phyloP scores from a whole-genome alignment of 2,113 vertebrate genomes.

The Cyprinodon brontotheroides region DNA sequence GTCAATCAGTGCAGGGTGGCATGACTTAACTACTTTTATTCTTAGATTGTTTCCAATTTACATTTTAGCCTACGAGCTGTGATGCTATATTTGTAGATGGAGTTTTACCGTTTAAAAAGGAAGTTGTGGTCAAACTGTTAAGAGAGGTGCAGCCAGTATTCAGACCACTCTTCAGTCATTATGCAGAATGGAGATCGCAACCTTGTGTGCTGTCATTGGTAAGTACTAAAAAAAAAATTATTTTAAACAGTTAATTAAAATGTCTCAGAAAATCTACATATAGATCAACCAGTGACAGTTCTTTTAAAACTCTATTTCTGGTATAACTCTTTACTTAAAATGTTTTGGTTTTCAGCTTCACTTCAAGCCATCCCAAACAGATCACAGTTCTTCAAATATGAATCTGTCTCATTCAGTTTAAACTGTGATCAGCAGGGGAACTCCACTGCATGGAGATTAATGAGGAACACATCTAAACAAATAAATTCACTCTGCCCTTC shows the following conservation, averaged over 20 bases:
- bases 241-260: not conserved
- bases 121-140: slow-evolving; percentile 6
- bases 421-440: not conserved
- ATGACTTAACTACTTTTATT: not conserved
- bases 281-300: not conserved
- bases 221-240: not conserved
- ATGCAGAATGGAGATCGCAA: slow-evolving; percentile 3
- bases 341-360: not conserved
- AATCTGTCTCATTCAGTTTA: not conserved
- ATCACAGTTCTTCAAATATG: slow-evolving; percentile 38
- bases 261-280: not conserved
- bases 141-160: not conserved
- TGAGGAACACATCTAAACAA: slow-evolving; percentile 9
- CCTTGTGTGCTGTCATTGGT: slow-evolving; percentile 14
- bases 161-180: not conserved
- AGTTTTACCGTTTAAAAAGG: not conserved
- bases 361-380: slow-evolving; percentile 11
- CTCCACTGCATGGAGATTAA: slow-evolving; percentile 13
- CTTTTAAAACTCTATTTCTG: not conserved
- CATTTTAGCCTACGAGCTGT: not conserved
- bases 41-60: not conserved
- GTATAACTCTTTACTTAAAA: not conserved
- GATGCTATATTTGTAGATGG: not conserved
- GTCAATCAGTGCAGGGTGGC: not conserved
- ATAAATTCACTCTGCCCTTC: not conserved